Base-by-base conservation (phyloP, 2,113 vertebrate genomes). In the Oreochromis aureus region DNA sequence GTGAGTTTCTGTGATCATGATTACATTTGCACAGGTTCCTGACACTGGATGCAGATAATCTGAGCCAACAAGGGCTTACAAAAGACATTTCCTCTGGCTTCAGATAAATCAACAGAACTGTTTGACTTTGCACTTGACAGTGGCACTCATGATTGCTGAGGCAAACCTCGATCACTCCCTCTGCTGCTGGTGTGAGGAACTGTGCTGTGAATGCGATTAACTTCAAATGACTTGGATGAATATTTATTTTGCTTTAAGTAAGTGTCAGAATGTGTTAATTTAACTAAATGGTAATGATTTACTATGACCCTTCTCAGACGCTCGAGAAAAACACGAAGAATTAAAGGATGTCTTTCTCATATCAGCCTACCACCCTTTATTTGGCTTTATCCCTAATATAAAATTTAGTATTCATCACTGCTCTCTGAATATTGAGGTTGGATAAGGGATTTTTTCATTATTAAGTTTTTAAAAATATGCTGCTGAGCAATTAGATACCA, bases 181-280 rank as follows among this genome's bases (percentile, higher is more conserved):
- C 95, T 91, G 39, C 91, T 93, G 95, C 78, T 80, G 81, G 86
- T 48, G 86, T 81, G 7, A 83, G 87, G 89, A 81, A 91, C 87
- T 93, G n/a, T 61, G 10, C 56, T 27, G 22, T 51, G 48, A 7
- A 19, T 7, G 16, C 3, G 11, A 6, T 10, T 19, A 54, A 22
- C 53, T 54, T 54, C 16, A 54, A 54, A 54, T 8, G 6, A 18
- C 22, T 76, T 0, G 12, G 44, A 78, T 51, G 10, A 51, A 32
- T 10, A 18, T 41, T 73, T 73, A 27, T 73, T 73, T 73, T 73
- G 13, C n/a, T 46, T 18, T 73, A 73, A 4, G 2, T 19, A 78
- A 78, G 71, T 78, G 24, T 48, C 41, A 76, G 69, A 73, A 76
- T 78, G 27, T 51, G 44, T 32, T 51, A 51, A 12, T 19, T 13